These are phyloP conservation scores for Silurus aristotelis DNA, from an alignment of 2,797 vertebrate species.

Conservation along the genomic window DNA sequence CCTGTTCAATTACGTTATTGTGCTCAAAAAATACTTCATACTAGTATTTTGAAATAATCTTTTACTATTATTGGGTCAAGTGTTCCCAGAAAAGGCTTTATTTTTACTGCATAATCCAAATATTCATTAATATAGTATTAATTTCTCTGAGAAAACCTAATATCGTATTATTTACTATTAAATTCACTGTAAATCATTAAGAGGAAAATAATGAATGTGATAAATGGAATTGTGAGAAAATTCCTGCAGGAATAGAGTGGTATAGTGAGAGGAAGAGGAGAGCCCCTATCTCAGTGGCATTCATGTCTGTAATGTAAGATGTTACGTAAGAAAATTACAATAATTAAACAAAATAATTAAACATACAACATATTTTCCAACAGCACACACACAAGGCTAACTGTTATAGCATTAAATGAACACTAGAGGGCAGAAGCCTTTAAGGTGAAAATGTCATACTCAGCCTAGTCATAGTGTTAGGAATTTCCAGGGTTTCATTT, in stretches of 20 bases:
- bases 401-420: neutral
- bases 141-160: neutral
- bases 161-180: neutral
- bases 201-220: neutral
- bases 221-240: neutral
- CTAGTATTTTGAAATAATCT: neutral
- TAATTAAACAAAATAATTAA: neutral
- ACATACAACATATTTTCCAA: neutral
- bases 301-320: neutral
- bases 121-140: too few relatives aligned
- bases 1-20: too few relatives aligned
- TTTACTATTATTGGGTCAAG: neutral
- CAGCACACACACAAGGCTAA: neutral
- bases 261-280: too few relatives aligned
- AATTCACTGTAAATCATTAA: neutral
- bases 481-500: neutral
- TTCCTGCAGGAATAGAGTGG: neutral
- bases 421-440: conserved; percentile 26
- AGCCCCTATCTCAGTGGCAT: neutral
- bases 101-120: neutral
- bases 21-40: too few relatives aligned
- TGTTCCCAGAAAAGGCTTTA: neutral
- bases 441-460: neutral
- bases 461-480: neutral
- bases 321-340: neutral